A percentile compares a stretch with the other conserved stretches of the same genome.
These are phyloP conservation scores for Augiades crinisus DNA, from an alignment of 2,888 invertebrate genomes.

Conservation along the genomic window DNA sequence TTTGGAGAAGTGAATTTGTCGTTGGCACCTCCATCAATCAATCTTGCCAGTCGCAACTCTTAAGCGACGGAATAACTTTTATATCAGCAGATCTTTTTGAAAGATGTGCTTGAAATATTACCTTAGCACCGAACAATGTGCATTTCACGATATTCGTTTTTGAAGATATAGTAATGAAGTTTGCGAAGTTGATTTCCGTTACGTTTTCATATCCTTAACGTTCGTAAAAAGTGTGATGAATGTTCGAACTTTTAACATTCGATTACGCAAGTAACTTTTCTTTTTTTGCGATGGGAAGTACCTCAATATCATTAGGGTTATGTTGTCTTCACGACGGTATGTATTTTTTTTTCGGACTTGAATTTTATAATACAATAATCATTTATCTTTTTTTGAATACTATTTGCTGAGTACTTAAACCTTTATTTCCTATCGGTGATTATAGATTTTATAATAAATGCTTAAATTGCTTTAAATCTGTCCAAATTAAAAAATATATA, in stretches of 20 bases:
- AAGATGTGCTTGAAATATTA: constrained; percentile 60
- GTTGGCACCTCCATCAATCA: constrained; percentile 67
- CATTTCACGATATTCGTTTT: constrained; percentile 36
- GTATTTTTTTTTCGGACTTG: no score
- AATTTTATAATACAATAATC: no score
- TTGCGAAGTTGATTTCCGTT: constrained; percentile 43
- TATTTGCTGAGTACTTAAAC: no score
- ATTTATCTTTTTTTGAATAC: no score
- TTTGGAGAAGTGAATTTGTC: constrained; percentile 62
- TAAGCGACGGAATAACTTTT: constrained; percentile 66
- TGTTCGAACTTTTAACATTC: constrained; percentile 9
- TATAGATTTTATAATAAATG: no score
- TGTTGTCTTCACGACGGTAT: no score
- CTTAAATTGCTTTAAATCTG: no score
- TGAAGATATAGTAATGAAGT: constrained; percentile 38
- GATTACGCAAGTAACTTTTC: not conserved
- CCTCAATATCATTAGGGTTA: no score
- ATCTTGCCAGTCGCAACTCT: constrained; percentile 64
- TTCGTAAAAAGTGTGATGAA: constrained; percentile 20
- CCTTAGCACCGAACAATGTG: constrained; percentile 42
- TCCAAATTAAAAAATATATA: no score
- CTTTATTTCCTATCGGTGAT: no score
- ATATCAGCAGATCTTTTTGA: constrained; percentile 63
- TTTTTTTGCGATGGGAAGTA: no score
- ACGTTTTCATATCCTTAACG: constrained; percentile 10